Percentiles rank a stretch among this genome's conserved stretches.
Conservation (phyloP, 2,113 vertebrate genomes). For the Pluvianellus socialis region DNA sequence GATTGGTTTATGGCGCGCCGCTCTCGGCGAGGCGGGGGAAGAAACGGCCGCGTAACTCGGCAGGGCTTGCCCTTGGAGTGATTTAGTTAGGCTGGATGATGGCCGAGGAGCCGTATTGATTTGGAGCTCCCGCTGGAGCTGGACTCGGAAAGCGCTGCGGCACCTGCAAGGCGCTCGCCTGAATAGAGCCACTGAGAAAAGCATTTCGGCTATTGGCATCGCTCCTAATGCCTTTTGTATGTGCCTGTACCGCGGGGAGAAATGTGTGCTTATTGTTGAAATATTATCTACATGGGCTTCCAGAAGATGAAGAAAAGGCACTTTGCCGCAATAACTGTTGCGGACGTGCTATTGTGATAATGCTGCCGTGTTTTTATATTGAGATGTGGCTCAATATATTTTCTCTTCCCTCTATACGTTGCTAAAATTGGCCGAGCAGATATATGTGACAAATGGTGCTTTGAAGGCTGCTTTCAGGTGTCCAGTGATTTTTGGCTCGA, state of each 20-base stretch:
- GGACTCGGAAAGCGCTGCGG: conserved; percentile 35
- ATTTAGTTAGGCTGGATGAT: conserved; percentile 48
- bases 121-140: conserved; percentile 65
- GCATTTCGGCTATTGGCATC: conserved; percentile 53
- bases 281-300: conserved; percentile 38
- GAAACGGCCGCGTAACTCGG: conserved; percentile 27
- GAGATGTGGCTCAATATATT: neutral
- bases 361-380: neutral
- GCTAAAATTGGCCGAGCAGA: neutral
- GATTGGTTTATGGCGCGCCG: neutral
- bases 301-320: conserved; percentile 47
- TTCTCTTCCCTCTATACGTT: neutral
- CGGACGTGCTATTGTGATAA: neutral
- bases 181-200: conserved; percentile 53
- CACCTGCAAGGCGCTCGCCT: conserved; percentile 61
- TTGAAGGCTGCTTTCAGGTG: neutral
- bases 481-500: neutral
- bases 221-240: conserved; percentile 59
- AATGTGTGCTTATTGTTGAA: conserved; percentile 52
- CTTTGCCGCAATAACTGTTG: neutral
- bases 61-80: conserved; percentile 63
- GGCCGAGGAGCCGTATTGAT: conserved; percentile 64
- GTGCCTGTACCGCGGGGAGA: conserved; percentile 56
- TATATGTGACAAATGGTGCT: neutral
- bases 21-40: conserved; percentile 8